Base-by-base conservation (phyloP, 2,797 vertebrate genomes). In the Lepus oiostolus region DNA sequence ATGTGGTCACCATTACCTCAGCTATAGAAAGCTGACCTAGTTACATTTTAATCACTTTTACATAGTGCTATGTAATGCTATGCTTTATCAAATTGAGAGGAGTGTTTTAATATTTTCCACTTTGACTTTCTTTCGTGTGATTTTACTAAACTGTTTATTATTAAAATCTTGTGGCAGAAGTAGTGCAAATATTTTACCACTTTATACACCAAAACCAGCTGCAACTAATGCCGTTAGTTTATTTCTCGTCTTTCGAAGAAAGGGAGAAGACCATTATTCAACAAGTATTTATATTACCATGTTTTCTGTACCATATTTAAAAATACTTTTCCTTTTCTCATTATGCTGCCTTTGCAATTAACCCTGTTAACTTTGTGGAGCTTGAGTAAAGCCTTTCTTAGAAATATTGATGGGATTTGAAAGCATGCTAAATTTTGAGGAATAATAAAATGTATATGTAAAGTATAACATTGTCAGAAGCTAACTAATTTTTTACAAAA, bases 401-500 rank as follows among this genome's bases (percentile, higher is more conserved):
- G 52, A 93, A 95, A 79, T 68, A 72, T 26, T 81, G 65, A 68
- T 72, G 58, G 32, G 30, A 77, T 92, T 94, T 95, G 79, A 94
- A 96, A 88, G 70, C 84, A 65, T 82, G 80, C 70, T 93, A 67
- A 93, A 87, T 88, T 79, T 50, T 86, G 71, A 89, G 19, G 19
- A 93, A 65, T 93, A 94, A 92, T 93, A 93, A 94, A 94, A 90
- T 72, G 13, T 12, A 47, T 42, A 65, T 93, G 77, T 81, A 67
- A 85, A 88, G 26, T 28, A 87, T 91, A 91, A 65, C 28, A 62
- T 93, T 94, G 96, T 92, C 71, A 95, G 84, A 63, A 88, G 54
- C 74, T 81, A 96, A 95, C 95, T 96, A 92, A 88, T 81, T 95
- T 95, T 93, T 93, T 95, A 26, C 63, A 94, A 92, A 95, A 85